These are phyloP conservation scores for Notiomystis cincta DNA, from an alignment of 2,113 vertebrate species.

Conservation along the genomic window DNA sequence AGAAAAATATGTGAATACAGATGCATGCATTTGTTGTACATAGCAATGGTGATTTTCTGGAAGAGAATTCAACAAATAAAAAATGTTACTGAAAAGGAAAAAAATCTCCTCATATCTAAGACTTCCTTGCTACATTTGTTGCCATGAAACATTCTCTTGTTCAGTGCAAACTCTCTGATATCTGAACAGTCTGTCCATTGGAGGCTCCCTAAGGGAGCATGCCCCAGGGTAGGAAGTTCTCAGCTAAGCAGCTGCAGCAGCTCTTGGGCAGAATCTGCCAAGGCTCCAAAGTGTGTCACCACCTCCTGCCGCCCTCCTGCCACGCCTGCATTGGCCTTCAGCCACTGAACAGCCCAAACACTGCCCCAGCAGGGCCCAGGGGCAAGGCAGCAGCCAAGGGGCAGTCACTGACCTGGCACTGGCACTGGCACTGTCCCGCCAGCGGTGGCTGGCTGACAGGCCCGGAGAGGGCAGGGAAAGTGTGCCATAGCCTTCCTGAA, in stretches of 20 bases:
- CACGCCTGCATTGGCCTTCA: not conserved
- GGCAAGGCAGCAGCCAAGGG: accelerated
- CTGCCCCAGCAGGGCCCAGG: accelerated
- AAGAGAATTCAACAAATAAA: conserved; percentile 28
- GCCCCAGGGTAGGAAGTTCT: too few species aligned
- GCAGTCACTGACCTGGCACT: too few species aligned
- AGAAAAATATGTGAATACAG: not conserved
- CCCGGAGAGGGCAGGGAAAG: accelerated
- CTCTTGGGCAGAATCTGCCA: not conserved
- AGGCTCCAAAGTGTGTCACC: not conserved
- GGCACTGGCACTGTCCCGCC: accelerated
- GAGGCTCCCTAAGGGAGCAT: not conserved
- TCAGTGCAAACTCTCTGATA: not conserved
- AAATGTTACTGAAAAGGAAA: not conserved
- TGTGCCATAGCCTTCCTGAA: not conserved
- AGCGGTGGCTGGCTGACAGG: not conserved
- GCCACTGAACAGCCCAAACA: not conserved
- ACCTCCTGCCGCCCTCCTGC: not conserved
- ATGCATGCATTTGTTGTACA: not conserved
- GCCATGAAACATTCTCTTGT: not conserved
- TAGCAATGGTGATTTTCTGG: not conserved
- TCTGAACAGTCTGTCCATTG: not conserved
- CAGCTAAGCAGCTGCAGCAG: accelerated
- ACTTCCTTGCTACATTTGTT: not conserved
- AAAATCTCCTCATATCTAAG: not conserved